Base-by-base conservation (phyloP, 2,888 invertebrate species). In the Phyllotreta striolata region DNA sequence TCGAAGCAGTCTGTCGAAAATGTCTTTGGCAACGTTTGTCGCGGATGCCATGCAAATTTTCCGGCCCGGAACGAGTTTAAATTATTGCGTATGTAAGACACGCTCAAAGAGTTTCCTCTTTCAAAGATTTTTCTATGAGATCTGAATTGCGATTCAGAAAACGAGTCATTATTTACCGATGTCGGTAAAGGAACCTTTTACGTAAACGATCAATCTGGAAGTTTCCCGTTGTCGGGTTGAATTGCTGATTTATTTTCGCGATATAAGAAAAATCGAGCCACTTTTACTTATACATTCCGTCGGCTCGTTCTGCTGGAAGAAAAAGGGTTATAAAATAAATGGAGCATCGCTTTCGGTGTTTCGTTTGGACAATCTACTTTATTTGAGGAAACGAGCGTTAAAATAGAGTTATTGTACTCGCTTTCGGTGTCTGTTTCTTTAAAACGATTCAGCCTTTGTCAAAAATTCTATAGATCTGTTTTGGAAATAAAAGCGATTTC, bases 231-330 rank as follows among this genome's bases (percentile, higher is more conserved):
- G 70, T 70, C 68, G 65, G 65, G 56, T 68, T 70, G 73, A 74
- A 74, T 73, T 71, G 72, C 74, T 74, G 75, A 76, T 76, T 75
- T 75, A 75, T 75, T 71, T 67, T 64, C 56, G 43, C 70, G 71
- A 72, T 74, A 71, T 71, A 64, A 63, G 55, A 55, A 66, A 59
- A 67, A 60, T 67, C 58, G 62, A 59, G 64, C 65, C 65, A 60
- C 64, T 64, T 64, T 62, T 55, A 64, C 56, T 67, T 54, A 51
- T 54, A 59, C 54, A 55, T 59, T 57, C 41, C 37, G 47, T 49
- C 56, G 38, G 52, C 49, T 49, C 55, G 46, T 62, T 55, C 55
- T 57, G 40, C 35, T 10, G 35, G 39, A 59, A 46, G 55, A 52
- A 43, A 57, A 52, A 62, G 63, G 63, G 54, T 58, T 46, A 38